phyloP scores from a whole-genome alignment of 1,140 invertebrate species.

The Trichonephila clavata region DNA sequence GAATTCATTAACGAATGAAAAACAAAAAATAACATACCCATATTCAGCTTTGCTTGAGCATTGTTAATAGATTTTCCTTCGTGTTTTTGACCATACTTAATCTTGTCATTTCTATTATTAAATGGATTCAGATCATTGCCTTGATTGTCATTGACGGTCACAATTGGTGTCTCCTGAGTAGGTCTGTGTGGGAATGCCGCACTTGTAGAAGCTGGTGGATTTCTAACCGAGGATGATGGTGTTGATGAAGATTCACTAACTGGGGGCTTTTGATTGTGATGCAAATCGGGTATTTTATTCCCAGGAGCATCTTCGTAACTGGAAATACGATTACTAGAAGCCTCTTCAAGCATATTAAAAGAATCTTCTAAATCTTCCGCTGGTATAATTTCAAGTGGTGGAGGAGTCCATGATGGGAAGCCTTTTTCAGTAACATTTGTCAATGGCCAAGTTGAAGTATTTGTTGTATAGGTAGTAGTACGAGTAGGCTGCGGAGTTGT shows the following conservation, averaged over 20 bases:
- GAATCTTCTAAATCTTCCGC: constrained; percentile 64
- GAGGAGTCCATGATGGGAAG: constrained; percentile 66
- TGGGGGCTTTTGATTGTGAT: constrained; percentile 8
- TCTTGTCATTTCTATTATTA: constrained; percentile 51
- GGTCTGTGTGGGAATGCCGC: background rate
- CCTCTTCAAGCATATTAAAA: constrained; percentile 65
- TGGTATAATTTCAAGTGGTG: constrained; percentile 73
- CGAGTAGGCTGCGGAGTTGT: background rate
- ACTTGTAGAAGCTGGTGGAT: background rate
- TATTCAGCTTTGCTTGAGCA: constrained; percentile 76
- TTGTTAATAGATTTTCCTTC: constrained; percentile 71
- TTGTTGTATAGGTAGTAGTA: background rate
- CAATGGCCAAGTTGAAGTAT: constrained; percentile 22
- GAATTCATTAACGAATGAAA: background rate
- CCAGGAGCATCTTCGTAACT: constrained; percentile 57
- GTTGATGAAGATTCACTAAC: background rate
- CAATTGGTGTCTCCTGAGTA: constrained; percentile 55
- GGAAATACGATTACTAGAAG: constrained; percentile 63
- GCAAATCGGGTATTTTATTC: constrained; percentile 44
- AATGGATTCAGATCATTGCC: constrained; percentile 25
- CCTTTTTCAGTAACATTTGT: constrained; percentile 13
- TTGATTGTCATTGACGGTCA: constrained; percentile 30
- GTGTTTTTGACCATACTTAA: constrained; percentile 67
- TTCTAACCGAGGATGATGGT: background rate
- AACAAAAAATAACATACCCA: constrained; percentile 67